Evolutionary conservation across 2,797 vertebrate species (phyloP).

Genomic region (Chaetophractus vellerosus): DNA sequence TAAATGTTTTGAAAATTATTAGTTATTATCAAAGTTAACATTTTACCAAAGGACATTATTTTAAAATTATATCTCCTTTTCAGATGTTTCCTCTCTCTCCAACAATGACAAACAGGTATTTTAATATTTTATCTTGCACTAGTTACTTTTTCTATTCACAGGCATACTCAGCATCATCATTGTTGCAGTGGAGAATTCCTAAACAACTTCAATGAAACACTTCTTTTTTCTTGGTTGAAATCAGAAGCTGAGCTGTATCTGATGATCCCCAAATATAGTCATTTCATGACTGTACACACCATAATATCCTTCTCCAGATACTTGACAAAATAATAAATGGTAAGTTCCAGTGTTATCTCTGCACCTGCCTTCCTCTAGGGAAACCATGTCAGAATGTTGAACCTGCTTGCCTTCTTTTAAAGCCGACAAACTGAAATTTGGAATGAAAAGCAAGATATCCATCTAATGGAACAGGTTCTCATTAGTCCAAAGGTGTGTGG

Average conservation of each 20-base stretch:
- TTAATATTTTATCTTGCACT: slow-evolving; percentile 38
- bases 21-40: slow-evolving; percentile 43
- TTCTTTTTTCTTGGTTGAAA: slow-evolving; percentile 39
- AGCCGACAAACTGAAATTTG: slow-evolving; percentile 5
- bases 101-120: neutral
- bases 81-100: neutral
- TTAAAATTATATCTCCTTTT: slow-evolving; percentile 19
- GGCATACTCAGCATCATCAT: neutral
- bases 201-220: neutral
- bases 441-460: slow-evolving; percentile 33
- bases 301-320: neutral
- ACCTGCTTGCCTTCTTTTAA: slow-evolving; percentile 2
- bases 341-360: neutral
- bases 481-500: neutral
- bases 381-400: neutral
- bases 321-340: slow-evolving; percentile 45
- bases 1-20: neutral
- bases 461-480: slow-evolving; percentile 12
- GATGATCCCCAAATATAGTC: neutral
- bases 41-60: neutral
- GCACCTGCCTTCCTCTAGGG: neutral
- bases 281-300: neutral
- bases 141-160: slow-evolving; percentile 17
- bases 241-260: neutral
- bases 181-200: neutral